phyloP scores from a whole-genome alignment of 2,113 vertebrate genomes.

The Arenaria interpres region DNA sequence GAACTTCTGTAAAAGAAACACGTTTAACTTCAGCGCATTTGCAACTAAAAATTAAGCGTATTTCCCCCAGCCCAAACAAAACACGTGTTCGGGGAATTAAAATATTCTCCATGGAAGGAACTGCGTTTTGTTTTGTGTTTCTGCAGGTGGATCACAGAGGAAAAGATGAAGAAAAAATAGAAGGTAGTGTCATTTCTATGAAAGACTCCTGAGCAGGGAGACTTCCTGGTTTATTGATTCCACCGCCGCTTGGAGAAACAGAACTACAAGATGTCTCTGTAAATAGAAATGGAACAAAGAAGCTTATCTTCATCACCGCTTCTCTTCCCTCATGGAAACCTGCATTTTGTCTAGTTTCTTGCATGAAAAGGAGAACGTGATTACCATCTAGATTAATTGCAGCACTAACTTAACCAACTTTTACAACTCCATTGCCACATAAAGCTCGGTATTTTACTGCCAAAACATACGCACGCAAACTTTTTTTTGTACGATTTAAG shows the following conservation, averaged over 20 bases:
- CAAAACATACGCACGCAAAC: background rate
- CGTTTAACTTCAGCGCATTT: background rate
- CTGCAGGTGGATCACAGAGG: background rate
- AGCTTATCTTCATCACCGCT: background rate
- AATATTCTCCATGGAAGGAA: background rate
- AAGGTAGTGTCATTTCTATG: background rate
- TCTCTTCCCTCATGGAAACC: background rate
- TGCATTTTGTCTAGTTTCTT: background rate
- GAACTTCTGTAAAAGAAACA: background rate
- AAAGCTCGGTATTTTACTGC: background rate
- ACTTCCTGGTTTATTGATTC: background rate
- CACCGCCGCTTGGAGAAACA: background rate
- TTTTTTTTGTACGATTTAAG: background rate
- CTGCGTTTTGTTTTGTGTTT: background rate
- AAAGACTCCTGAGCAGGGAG: background rate
- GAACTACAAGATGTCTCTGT: background rate
- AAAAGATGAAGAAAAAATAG: background rate
- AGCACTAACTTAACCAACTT: background rate
- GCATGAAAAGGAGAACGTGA: background rate
- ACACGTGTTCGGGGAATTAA: background rate
- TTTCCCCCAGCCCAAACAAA: background rate
- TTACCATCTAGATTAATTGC: background rate
- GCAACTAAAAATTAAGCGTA: background rate
- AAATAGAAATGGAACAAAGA: background rate
- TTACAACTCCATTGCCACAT: background rate